phyloP scores from a whole-genome alignment of 2,113 vertebrate genomes.

The Vulpes lagopus region DNA sequence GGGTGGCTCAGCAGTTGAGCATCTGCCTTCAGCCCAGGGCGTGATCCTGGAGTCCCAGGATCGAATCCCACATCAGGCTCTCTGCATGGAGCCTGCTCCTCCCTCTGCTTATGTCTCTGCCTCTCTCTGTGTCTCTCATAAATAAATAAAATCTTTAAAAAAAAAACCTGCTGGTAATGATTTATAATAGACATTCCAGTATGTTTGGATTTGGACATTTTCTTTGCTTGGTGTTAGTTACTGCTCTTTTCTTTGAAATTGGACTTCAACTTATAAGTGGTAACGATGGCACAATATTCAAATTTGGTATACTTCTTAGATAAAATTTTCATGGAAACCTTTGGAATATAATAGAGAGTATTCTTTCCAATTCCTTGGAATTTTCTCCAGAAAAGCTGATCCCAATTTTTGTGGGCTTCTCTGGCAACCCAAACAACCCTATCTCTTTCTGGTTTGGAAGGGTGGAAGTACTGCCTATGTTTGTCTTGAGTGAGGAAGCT shows the following conservation, averaged over 20 bases:
- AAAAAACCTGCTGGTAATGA: no score
- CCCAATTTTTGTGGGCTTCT: background rate
- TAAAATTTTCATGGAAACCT: background rate
- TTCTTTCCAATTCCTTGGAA: background rate
- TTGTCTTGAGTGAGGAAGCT: background rate
- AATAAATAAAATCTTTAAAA: no score
- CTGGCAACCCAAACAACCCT: background rate
- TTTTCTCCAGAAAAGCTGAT: constrained; percentile 13
- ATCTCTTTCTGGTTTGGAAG: constrained; percentile 18
- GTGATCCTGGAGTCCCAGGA: no score
- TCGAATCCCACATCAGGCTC: no score
- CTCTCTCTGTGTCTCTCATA: no score
- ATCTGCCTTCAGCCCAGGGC: no score
- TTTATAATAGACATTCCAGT: background rate
- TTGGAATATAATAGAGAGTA: background rate
- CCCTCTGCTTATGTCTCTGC: no score
- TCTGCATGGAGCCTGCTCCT: no score
- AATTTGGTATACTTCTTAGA: background rate
- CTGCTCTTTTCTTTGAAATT: background rate
- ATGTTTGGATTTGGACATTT: background rate
- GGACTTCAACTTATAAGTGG: background rate
- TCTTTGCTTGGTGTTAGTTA: background rate
- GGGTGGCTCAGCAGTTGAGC: no score
- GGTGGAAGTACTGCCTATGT: background rate
- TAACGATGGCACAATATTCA: background rate